Evolutionary conservation across 92 coral and sea anemone species (phyloP).

Genomic region (Umimayanthus chanpuru): DNA sequence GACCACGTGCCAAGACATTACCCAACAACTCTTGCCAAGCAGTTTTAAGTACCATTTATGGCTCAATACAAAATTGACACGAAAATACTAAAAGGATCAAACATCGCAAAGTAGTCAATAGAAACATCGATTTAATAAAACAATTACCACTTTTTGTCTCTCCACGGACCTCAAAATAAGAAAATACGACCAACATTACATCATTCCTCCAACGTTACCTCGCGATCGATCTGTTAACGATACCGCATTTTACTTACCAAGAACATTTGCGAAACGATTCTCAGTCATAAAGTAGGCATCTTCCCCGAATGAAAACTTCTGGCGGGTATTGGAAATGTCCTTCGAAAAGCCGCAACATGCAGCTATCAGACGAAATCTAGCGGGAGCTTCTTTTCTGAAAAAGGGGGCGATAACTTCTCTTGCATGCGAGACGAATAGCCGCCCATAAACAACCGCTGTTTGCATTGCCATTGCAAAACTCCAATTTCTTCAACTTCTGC

Average conservation of each 20-base stretch:
- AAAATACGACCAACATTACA: conserved; percentile 7
- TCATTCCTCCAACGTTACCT: not conserved
- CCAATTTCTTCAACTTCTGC: not conserved
- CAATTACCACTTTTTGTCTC: no score
- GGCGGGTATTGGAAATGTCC: conserved; percentile 70
- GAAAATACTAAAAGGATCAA: not conserved
- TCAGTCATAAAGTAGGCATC: conserved; percentile 93
- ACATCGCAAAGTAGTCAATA: not conserved
- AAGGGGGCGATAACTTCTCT: conserved; percentile 79
- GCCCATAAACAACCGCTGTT: conserved; percentile 93
- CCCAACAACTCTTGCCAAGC: not conserved
- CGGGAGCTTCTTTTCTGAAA: conserved; percentile 62
- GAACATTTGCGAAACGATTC: conserved; percentile 68
- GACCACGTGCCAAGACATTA: no score
- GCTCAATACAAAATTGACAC: not conserved
- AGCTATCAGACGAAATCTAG: conserved; percentile 77
- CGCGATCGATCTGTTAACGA: not conserved
- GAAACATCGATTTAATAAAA: not conserved
- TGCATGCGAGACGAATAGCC: conserved; percentile 85
- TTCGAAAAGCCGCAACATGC: conserved; percentile 96
- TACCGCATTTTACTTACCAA: conserved; percentile 65
- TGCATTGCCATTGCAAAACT: conserved; percentile 83
- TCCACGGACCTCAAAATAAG: not conserved
- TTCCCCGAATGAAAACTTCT: conserved; percentile 86
- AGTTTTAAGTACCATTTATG: not conserved